Percentiles rank a stretch among this genome's conserved stretches.
phyloP scores from a whole-genome alignment of 2,797 vertebrate species.

The Molossus alvarezi region DNA sequence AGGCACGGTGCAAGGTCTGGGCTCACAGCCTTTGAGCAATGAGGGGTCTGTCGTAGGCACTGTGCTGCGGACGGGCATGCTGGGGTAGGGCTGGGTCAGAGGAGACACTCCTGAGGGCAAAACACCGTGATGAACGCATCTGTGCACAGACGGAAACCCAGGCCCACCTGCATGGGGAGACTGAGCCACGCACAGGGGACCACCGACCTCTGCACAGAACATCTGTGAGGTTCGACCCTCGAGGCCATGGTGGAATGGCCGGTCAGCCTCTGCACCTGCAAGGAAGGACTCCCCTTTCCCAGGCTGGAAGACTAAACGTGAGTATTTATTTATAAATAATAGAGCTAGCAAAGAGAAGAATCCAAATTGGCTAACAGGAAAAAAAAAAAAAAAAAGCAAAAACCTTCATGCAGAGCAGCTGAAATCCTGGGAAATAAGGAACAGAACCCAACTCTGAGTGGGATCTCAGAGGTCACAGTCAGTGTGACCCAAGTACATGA shows the following conservation, averaged over 20 bases:
- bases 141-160: background rate
- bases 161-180: fast-evolving
- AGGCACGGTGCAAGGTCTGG: slow-evolving; percentile 34
- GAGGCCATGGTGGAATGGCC: background rate
- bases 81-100: slow-evolving; percentile 26
- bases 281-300: background rate
- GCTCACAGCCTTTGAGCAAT: slow-evolving; percentile 21
- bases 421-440: background rate
- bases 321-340: background rate
- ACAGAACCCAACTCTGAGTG: background rate
- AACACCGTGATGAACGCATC: fast-evolving
- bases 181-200: background rate
- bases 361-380: background rate
- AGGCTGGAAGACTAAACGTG: background rate
- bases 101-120: slow-evolving; percentile 53
- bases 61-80: background rate
- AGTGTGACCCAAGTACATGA: background rate
- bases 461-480: background rate
- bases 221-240: background rate
- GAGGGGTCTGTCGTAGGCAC: slow-evolving; percentile 14
- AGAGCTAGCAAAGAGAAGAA: background rate
- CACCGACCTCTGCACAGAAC: background rate
- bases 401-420: no score
- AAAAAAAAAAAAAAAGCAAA: background rate
- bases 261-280: no score